These are phyloP conservation scores for Plemyria rubiginata DNA, from an alignment of 2,888 invertebrate species.

Conservation along the genomic window DNA sequence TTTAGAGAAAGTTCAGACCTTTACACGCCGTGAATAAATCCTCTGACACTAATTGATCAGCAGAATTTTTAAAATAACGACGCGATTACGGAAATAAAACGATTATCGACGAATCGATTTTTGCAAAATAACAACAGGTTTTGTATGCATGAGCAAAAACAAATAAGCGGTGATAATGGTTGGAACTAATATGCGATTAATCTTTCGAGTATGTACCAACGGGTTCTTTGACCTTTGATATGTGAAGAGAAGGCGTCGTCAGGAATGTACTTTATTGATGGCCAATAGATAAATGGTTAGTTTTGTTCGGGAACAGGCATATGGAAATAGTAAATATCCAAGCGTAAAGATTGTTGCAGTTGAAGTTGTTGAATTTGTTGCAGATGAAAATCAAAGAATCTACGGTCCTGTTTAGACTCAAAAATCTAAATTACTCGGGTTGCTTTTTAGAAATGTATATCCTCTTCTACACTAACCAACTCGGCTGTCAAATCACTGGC, in stretches of 20 bases:
- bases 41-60: slow-evolving; percentile 39
- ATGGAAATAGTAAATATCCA: neutral
- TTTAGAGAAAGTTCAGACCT: slow-evolving; percentile 53
- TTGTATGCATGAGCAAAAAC: slow-evolving; percentile 38
- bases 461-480: neutral
- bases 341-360: too few species aligned
- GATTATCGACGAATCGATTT: slow-evolving; percentile 41
- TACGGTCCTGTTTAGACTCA: neutral
- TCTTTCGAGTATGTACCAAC: slow-evolving; percentile 26
- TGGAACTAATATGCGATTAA: slow-evolving; percentile 37
- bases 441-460: neutral
- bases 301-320: neutral
- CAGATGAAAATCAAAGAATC: too few species aligned
- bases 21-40: slow-evolving; percentile 34
- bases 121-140: slow-evolving; percentile 41
- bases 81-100: slow-evolving; percentile 43
- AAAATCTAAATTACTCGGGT: neutral
- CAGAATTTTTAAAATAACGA: slow-evolving; percentile 39
- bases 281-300: neutral
- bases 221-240: slow-evolving; percentile 26
- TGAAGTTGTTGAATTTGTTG: neutral
- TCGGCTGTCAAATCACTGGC: too few species aligned
- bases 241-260: slow-evolving; percentile 7
- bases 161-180: slow-evolving; percentile 36
- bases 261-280: slow-evolving; percentile 3